Conservation (phyloP, 92 coral and sea anemone species). For the Phenganax subtilis region DNA sequence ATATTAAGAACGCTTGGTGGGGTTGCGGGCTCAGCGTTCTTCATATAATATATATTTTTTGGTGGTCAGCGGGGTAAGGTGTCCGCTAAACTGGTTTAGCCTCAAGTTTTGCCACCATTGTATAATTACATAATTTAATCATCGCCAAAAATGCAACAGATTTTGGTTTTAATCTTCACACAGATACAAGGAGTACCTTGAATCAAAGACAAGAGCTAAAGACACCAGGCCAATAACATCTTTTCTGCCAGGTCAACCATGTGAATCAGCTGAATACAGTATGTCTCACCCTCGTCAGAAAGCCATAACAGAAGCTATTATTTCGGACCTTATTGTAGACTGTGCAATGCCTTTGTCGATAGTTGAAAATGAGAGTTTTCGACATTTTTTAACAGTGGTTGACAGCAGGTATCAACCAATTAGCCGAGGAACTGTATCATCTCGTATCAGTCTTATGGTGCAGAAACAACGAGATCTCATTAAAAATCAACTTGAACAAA, state of each 20-base stretch:
- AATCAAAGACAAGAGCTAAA: neutral
- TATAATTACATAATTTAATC: neutral
- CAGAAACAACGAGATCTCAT: neutral
- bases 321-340: neutral
- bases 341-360: slow-evolving; percentile 3
- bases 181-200: neutral
- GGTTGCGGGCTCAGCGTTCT: no score
- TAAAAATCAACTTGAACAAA: neutral
- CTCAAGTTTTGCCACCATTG: neutral
- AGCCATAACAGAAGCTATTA: slow-evolving; percentile 3
- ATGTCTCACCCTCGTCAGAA: neutral
- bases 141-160: neutral
- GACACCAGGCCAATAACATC: neutral
- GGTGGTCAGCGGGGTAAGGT: no score
- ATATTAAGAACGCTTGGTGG: no score
- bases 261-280: neutral
- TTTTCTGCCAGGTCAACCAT: neutral
- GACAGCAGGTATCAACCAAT: neutral
- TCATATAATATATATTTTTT: no score
- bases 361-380: neutral
- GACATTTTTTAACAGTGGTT: neutral
- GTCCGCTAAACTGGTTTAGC: no score
- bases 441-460: neutral
- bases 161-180: neutral
- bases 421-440: neutral